Base-by-base conservation (phyloP, 2,888 invertebrate species). In the Spodoptera littoralis region DNA sequence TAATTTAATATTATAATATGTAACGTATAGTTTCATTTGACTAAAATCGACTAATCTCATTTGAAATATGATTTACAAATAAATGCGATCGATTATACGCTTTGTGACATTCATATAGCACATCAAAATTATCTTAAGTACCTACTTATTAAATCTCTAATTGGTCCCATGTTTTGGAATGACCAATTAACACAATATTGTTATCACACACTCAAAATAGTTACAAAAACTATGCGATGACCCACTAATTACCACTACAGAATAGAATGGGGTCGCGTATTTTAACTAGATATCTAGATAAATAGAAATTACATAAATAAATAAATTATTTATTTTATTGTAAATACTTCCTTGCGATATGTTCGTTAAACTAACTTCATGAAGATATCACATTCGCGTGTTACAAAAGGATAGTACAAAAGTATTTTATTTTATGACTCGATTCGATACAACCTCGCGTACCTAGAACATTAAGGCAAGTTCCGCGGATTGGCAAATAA, bases 391-490 rank as follows among this genome's bases (percentile, higher is more conserved):
- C 44, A 46, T 53, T 52, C 24, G 12, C n/a, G 12, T 24, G 9
- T n/a, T 22, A 18, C 1, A n/a, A 48, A 11, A 13, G 30, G 44
- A 36, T 36, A 36, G 30, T 36, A 36, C 4, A 36, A 36, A 36
- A 36, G 36, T 36, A 36, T 36, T 36, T 36, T 36, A 36, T 36
- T 36, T 36, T 36, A 36, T 36, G 36, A 36, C 36, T 42, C 53
- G 24, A 59, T 41, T 58, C 27, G 36, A 51, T 44, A 53, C 43
- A 58, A 60, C 24, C 49, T 64, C 55, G 50, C 47, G 55, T 57
- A 30, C 65, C 60, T 72, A 61, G 59, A 59, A 55, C 55, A 27
- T 53, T 53, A 68, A 64, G 86, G 86, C 86, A 86, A 86, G 86
- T 73, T 67, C 63, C 67, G 73, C 70, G 76, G 67, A 73, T 77